phyloP scores from a whole-genome alignment of 2,113 vertebrate species.

The Hypomesus transpacificus region DNA sequence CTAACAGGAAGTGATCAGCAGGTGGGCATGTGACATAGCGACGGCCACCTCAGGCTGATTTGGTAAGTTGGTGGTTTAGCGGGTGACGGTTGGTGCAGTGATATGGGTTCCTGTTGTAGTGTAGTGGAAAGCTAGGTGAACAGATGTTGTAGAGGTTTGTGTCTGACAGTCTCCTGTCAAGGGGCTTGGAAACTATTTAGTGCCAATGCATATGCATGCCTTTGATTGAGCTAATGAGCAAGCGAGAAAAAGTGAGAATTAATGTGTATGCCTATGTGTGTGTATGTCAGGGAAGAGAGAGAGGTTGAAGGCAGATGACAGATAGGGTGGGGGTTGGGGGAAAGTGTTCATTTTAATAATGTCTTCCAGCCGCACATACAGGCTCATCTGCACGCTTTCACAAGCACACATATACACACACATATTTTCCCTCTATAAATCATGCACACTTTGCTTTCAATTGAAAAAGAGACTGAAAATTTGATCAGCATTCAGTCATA shows the following conservation, averaged over 20 bases:
- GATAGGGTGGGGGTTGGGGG: background rate
- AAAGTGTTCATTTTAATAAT: background rate
- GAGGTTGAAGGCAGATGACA: background rate
- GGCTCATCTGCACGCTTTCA: background rate
- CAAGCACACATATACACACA: background rate
- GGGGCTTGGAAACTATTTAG: background rate
- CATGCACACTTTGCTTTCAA: background rate
- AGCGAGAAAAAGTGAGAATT: background rate
- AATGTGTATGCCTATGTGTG: background rate
- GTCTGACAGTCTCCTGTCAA: background rate
- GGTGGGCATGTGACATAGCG: background rate
- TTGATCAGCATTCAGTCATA: background rate
- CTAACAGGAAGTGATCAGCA: background rate
- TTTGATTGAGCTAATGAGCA: background rate
- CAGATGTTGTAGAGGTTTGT: background rate
- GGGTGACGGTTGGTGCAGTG: background rate
- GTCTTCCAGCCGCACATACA: background rate
- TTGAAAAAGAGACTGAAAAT: background rate
- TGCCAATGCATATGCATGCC: background rate
- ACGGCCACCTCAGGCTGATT: background rate
- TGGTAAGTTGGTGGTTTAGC: background rate
- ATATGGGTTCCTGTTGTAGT: background rate
- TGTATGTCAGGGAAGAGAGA: background rate
- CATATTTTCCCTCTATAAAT: background rate
- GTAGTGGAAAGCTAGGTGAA: background rate